Conservation (phyloP, 2,888 invertebrate species). For the Amphipyra tragopoginis region DNA sequence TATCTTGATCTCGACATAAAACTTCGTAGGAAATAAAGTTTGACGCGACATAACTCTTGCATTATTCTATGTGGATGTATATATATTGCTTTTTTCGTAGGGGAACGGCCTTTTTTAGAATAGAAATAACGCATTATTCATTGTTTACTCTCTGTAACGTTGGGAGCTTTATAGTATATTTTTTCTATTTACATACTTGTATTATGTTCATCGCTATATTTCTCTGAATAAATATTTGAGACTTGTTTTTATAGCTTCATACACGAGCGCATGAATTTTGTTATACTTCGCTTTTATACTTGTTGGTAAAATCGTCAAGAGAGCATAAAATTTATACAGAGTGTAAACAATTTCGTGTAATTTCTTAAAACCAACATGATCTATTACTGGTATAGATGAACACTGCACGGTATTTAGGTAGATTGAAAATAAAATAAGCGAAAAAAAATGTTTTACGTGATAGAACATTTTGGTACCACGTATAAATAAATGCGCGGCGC, state of each 20-base stretch:
- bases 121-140: conserved; percentile 34
- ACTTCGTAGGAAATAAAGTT: conserved; percentile 20
- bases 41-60: conserved; percentile 19
- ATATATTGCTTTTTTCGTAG: conserved; percentile 26
- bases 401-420: too few species aligned
- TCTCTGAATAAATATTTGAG: conserved; percentile 26
- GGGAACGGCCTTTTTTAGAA: conserved; percentile 18
- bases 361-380: too few species aligned
- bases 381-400: too few species aligned
- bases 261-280: conserved; percentile 5
- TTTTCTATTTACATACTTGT: conserved; percentile 17
- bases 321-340: neutral
- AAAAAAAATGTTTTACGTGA: too few species aligned
- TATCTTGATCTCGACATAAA: conserved; percentile 22
- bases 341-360: too few species aligned
- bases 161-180: conserved; percentile 10
- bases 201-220: conserved; percentile 9
- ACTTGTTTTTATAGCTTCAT: conserved; percentile 22
- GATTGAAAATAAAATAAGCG: too few species aligned
- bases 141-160: neutral
- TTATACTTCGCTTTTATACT: conserved; percentile 13
- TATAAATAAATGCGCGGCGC: too few species aligned
- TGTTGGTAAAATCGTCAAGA: neutral
- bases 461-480: too few species aligned
- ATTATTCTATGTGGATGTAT: conserved; percentile 28